phyloP scores from a whole-genome alignment of 2,888 invertebrate species.

The Ormyrus thymus region DNA sequence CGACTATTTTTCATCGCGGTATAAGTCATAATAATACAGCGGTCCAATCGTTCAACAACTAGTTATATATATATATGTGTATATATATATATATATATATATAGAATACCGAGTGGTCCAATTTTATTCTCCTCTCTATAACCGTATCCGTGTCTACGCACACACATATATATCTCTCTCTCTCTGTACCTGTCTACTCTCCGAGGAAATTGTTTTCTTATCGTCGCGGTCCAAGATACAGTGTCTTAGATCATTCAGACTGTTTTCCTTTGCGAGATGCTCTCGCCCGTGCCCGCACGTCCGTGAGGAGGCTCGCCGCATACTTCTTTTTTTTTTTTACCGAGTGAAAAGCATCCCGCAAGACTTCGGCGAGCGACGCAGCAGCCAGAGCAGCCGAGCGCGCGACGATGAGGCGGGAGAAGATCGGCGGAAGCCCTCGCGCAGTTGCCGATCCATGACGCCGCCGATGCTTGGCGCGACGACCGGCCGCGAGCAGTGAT shows the following conservation, averaged over 20 bases:
- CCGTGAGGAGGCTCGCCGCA: background rate
- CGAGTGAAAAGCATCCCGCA: background rate
- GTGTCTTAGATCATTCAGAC: conserved; percentile 61
- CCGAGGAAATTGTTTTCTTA: conserved; percentile 8
- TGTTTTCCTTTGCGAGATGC: no score
- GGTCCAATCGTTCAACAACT: conserved; percentile 33
- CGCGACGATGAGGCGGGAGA: background rate
- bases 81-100: no score
- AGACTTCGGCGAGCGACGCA: background rate
- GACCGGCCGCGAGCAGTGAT: conserved; percentile 62
- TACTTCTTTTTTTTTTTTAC: conserved; percentile 32
- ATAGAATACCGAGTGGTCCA: conserved; percentile 42
- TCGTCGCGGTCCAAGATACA: conserved; percentile 65
- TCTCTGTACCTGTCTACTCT: no score
- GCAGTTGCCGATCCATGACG: conserved; percentile 38
- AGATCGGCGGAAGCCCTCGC: background rate
- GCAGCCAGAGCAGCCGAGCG: background rate
- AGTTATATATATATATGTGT: no score
- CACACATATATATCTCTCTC: background rate
- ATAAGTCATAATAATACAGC: conserved; percentile 26
- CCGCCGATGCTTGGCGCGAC: background rate
- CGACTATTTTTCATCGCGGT: background rate
- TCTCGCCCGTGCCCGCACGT: no score
- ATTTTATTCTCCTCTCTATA: conserved; percentile 30
- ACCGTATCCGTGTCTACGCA: background rate